Evolutionary conservation across 2,797 vertebrate genomes (phyloP).

Genomic region (Decapterus maruadsi): DNA sequence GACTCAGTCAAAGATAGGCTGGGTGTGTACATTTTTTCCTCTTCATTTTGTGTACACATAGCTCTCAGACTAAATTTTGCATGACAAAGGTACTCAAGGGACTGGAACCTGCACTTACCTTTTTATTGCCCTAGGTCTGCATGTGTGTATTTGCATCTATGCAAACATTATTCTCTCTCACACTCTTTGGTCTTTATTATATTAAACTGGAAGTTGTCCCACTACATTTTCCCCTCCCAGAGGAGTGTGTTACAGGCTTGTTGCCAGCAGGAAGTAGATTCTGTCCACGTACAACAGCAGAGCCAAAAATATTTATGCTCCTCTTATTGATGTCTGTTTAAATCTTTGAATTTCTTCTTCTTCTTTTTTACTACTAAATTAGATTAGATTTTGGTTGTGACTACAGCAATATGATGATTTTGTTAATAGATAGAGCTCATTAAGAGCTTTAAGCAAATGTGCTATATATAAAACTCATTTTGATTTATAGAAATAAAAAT

Average conservation of each 20-base stretch:
- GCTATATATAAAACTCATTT: constrained; percentile 14
- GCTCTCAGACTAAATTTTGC: neutral
- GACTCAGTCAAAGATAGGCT: neutral
- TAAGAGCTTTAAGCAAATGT: constrained; percentile 31
- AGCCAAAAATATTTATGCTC: constrained; percentile 34
- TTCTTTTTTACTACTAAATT: constrained; percentile 16
- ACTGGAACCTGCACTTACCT: neutral
- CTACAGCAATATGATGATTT: constrained; percentile 29
- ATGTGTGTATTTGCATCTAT: neutral
- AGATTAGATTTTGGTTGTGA: constrained; percentile 34
- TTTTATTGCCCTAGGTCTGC: neutral
- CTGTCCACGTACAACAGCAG: constrained; percentile 22
- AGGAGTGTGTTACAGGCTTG: constrained; percentile 13
- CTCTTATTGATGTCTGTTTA: constrained; percentile 34
- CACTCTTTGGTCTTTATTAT: neutral
- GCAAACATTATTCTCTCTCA: neutral
- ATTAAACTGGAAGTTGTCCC: constrained; percentile 13
- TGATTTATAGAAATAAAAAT: constrained; percentile 35
- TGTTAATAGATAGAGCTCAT: constrained; percentile 29
- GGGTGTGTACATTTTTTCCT: neutral
- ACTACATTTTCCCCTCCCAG: neutral
- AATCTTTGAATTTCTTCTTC: constrained; percentile 38
- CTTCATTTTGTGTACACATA: constrained; percentile 1
- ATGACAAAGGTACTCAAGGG: neutral
- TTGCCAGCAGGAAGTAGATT: constrained; percentile 35